Conservation (phyloP, 1,140 invertebrate species). For the Anadara kagoshimensis region DNA sequence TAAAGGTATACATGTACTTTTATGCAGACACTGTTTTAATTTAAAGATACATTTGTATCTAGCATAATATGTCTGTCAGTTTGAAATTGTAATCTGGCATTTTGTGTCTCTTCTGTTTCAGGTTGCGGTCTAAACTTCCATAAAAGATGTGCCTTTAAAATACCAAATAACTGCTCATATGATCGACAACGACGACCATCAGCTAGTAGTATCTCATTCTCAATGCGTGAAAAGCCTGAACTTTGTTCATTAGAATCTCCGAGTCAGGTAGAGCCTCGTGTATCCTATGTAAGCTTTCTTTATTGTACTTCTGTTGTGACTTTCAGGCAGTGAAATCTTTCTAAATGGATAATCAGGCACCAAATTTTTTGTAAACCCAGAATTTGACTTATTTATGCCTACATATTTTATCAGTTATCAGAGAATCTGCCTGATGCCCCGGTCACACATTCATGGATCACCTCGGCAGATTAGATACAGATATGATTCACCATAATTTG, state of each 20-base stretch:
- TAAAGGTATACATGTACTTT: no score
- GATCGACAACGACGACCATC: conserved; percentile 64
- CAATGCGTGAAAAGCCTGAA: conserved; percentile 31
- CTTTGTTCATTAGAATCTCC: conserved; percentile 20
- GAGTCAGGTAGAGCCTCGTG: conserved; percentile 23
- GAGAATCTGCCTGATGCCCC: no score
- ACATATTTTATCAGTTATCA: no score
- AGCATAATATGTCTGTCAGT: no score
- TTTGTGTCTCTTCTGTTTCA: conserved; percentile 72
- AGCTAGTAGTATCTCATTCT: conserved; percentile 54
- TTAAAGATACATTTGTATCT: background rate
- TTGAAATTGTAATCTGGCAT: background rate
- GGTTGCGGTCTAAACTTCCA: conserved; percentile 98
- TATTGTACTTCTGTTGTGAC: conserved; percentile 3
- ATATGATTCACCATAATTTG: no score
- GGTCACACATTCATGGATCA: no score
- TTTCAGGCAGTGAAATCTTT: no score
- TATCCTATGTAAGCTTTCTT: conserved; percentile 24
- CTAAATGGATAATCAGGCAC: no score
- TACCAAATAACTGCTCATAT: conserved; percentile 93
- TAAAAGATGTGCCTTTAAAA: conserved; percentile 98
- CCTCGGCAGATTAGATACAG: no score
- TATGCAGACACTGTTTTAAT: no score
- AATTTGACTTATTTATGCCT: no score
- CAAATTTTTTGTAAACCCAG: no score